These are phyloP conservation scores for Phalangium opilio DNA, from an alignment of 2,888 invertebrate species.

Conservation along the genomic window DNA sequence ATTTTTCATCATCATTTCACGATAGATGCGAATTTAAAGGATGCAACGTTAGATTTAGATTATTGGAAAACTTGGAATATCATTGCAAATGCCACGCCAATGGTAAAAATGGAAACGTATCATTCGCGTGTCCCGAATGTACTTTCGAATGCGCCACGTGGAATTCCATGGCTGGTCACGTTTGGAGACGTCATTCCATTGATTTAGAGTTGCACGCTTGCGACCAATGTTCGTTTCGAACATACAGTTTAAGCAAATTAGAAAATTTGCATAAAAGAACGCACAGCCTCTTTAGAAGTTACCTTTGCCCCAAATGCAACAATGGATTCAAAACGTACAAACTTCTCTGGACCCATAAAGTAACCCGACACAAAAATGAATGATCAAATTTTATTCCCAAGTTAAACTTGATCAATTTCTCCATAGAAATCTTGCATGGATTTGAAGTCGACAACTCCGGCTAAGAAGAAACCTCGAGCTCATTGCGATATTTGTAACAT, in stretches of 20 bases:
- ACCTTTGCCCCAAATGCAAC: conserved; percentile 45
- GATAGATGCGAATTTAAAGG: conserved; percentile 38
- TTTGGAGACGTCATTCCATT: conserved; percentile 57
- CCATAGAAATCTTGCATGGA: no score
- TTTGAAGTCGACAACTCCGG: no score
- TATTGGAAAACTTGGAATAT: conserved; percentile 43
- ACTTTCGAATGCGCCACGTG: conserved; percentile 40
- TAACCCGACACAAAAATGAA: no score
- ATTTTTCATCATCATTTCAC: no score
- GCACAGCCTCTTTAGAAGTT: conserved; percentile 48
- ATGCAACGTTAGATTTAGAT: conserved; percentile 43
- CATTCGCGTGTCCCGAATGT: conserved; percentile 51
- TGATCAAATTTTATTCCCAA: no score
- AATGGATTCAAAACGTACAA: conserved; percentile 63
- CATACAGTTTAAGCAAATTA: conserved; percentile 46
- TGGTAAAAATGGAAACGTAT: conserved; percentile 11
- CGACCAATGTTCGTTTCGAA: conserved; percentile 44
- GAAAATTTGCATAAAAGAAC: conserved; percentile 58
- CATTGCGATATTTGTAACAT: conserved; percentile 47
- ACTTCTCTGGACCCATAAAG: conserved; percentile 59
- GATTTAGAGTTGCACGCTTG: conserved; percentile 67
- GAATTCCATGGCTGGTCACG: conserved; percentile 54
- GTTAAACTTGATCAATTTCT: no score
- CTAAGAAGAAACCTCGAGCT: conserved; percentile 26
- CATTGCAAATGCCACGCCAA: conserved; percentile 46